Base-by-base conservation (phyloP, 1,140 invertebrate species). In the Hylaeus anthracinus region DNA sequence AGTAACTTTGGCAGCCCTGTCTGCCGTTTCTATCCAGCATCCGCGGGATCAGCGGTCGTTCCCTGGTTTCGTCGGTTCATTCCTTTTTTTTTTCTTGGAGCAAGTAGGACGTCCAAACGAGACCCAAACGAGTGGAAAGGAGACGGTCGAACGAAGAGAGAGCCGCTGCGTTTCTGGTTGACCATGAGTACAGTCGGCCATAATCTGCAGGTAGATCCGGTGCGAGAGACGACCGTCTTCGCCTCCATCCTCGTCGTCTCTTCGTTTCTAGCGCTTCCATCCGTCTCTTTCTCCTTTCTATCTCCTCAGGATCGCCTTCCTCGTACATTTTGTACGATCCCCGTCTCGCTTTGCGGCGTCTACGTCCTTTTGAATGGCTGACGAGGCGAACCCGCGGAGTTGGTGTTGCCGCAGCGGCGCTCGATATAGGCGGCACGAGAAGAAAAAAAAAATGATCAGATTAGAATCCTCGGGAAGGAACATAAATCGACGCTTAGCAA, bases 171-270 rank as follows among this genome's bases (percentile, higher is more conserved):
- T 72, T 81, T 83, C 81, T 83, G 77, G 85, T 83, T 84, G 84
- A 81, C 84, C 84, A 74, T 85, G 84, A 86, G 84, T 85, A 85
- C 80, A 79, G 63, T 81, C 67, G 74, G 72, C 84, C 80, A 79
- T 86, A 86, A 86, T 86, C 85, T 79, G 60, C 80, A 79, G 84
- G 85, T 86, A 86, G 84, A 86, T 82, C 65, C 79, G 55, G 48
- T 26, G 61, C 53, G 37, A 60, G 48, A 45, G 65, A 55, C 69
- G 58, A 84, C 10, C 72, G 53, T 75, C 72, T 67, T 43, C 53
- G 37, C 41, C 61, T 56, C 15, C 3, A 3, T 45, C 43, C 14
- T 58, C 39, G 12, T 61, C 43, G 45, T n/a, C 8, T 51, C 58
- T 14, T 48, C 53, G 8, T 26, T 39, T 56, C 63, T 73, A 9